A percentile compares a stretch with the other conserved stretches of the same genome.
Evolutionary conservation across 2,797 vertebrate species (phyloP).

Genomic region (Masticophis lateralis): DNA sequence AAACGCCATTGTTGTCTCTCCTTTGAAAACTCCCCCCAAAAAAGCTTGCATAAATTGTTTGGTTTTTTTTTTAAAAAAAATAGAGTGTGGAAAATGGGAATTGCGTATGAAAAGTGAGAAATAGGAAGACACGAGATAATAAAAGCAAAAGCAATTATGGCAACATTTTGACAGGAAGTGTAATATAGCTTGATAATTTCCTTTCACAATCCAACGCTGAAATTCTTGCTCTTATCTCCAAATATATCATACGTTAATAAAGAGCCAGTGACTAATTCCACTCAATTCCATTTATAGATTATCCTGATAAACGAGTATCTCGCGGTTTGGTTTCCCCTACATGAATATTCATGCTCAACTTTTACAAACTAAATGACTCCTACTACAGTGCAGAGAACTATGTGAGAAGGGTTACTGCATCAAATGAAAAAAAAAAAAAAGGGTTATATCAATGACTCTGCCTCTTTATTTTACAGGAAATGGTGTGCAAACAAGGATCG

Average conservation of each 20-base stretch:
- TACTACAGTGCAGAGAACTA: background rate
- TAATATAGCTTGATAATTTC: background rate
- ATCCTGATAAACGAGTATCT: background rate
- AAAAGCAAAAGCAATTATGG: constrained; percentile 12
- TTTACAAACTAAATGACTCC: constrained; percentile 15
- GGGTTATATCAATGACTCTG: background rate
- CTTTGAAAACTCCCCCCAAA: no score
- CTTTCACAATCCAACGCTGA: constrained; percentile 7
- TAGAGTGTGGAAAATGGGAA: background rate
- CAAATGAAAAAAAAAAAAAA: background rate
- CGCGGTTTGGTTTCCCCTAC: background rate
- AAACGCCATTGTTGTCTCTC: no score
- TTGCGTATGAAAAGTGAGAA: background rate
- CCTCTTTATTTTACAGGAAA: background rate
- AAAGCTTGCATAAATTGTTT: background rate
- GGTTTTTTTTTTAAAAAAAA: background rate
- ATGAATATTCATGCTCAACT: constrained; percentile 39
- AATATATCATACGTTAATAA: background rate
- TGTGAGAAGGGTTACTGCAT: background rate
- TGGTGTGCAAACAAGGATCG: background rate
- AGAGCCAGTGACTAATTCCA: constrained; percentile 1
- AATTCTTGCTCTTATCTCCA: constrained; percentile 9
- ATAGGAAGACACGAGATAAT: constrained; percentile 5
- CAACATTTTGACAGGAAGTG: constrained; percentile 15
- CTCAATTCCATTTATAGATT: constrained; percentile 17